Percentiles rank a stretch among this genome's conserved stretches.
Evolutionary conservation across 2,797 vertebrate genomes (phyloP).

Genomic region (Pangasius sanitwongsei): DNA sequence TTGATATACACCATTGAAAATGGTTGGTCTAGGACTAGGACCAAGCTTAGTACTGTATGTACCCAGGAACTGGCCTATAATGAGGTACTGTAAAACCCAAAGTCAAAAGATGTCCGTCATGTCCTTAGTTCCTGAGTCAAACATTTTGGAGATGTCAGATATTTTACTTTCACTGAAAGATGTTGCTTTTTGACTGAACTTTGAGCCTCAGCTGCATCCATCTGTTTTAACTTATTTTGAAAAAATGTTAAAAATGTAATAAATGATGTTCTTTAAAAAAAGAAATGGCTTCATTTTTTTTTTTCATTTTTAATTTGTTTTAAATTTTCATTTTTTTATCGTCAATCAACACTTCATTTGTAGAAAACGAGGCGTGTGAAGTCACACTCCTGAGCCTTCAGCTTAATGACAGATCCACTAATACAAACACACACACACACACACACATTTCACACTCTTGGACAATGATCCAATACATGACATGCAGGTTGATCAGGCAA

Average conservation of each 20-base stretch:
- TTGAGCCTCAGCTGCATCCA: slow-evolving; percentile 63
- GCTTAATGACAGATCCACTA: background rate
- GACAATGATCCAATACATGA: background rate
- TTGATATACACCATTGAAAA: background rate
- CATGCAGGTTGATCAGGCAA: background rate
- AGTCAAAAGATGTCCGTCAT: background rate
- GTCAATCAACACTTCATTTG: background rate
- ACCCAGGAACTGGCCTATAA: slow-evolving; percentile 3
- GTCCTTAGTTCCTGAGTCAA: slow-evolving; percentile 56
- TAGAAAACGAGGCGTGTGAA: background rate
- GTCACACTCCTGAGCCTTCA: background rate
- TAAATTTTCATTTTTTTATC: background rate
- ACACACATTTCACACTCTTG: background rate
- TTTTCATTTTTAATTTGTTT: background rate
- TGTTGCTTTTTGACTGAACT: slow-evolving; percentile 60
- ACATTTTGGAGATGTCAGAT: slow-evolving; percentile 52
- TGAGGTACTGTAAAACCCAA: slow-evolving; percentile 47
- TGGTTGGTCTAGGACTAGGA: background rate
- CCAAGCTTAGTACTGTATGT: background rate
- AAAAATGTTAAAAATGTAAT: slow-evolving; percentile 53
- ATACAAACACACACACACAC: background rate
- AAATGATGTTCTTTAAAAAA: slow-evolving; percentile 61
- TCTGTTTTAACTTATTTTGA: slow-evolving; percentile 79
- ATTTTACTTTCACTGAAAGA: slow-evolving; percentile 58
- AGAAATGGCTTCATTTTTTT: background rate